Evolutionary conservation across 2,113 vertebrate genomes (phyloP).

Genomic region (Pardalotus punctatus): DNA sequence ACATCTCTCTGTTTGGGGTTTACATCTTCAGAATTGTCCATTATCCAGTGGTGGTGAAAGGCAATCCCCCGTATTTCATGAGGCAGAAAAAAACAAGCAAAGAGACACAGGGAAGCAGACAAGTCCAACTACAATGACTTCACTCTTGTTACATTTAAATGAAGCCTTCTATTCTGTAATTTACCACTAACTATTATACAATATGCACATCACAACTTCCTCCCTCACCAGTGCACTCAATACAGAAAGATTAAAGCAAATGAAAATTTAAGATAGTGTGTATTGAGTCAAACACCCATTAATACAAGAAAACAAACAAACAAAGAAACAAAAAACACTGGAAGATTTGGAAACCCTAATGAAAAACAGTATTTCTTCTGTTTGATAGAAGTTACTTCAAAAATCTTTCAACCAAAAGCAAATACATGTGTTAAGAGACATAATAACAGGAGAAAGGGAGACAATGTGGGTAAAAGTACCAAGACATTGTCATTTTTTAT

Average conservation of each 20-base stretch:
- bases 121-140: not conserved
- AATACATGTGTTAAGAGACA: not conserved
- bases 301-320: too few relatives aligned
- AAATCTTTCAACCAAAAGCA: not conserved
- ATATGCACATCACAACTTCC: not conserved
- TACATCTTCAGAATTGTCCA: not conserved
- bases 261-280: not conserved
- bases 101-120: not conserved
- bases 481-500: not conserved
- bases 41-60: not conserved
- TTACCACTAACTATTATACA: not conserved
- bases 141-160: not conserved
- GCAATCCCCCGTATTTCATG: not conserved
- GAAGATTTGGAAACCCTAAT: not conserved
- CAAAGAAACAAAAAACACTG: not conserved
- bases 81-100: not conserved
- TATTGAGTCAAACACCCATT: not conserved
- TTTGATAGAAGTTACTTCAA: not conserved
- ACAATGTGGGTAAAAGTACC: rapidly evolving
- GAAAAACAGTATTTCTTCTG: not conserved
- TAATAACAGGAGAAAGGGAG: not conserved
- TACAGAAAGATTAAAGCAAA: not conserved
- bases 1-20: not conserved
- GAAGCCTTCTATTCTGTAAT: not conserved
- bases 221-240: not conserved